Percentiles rank a stretch among this genome's conserved stretches.
phyloP scores from a whole-genome alignment of 2,797 vertebrate genomes.

The Mormyrops attenuatus region DNA sequence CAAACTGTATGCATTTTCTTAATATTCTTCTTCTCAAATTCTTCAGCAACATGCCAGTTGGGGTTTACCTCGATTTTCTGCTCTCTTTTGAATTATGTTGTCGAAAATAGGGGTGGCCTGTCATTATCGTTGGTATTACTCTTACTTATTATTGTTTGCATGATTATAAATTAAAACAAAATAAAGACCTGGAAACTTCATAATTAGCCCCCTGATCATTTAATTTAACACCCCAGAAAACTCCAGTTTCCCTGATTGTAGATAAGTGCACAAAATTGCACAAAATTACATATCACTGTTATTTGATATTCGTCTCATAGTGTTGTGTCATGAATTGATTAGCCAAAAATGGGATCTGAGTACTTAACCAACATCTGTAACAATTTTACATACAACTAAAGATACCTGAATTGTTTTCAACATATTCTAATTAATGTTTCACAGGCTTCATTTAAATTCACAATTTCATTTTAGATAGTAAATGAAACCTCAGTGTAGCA shows the following conservation, averaged over 20 bases:
- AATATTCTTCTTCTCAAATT: slow-evolving; percentile 32
- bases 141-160: neutral
- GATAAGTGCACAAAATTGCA: slow-evolving; percentile 7
- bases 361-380: neutral
- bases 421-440: neutral
- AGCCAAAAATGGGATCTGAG: neutral
- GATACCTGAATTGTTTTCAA: neutral
- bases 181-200: neutral
- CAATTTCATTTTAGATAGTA: neutral
- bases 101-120: neutral
- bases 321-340: neutral
- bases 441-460: neutral
- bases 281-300: slow-evolving; percentile 16
- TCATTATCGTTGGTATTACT: neutral
- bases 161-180: slow-evolving; percentile 10
- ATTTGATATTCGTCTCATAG: slow-evolving; percentile 8
- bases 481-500: neutral
- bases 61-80: neutral
- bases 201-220: slow-evolving; percentile 5
- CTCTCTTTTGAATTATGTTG: neutral
- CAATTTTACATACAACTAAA: neutral
- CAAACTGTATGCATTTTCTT: neutral
- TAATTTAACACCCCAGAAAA: slow-evolving; percentile 18
- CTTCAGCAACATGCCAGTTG: neutral
- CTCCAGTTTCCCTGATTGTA: slow-evolving; percentile 13